phyloP scores from a whole-genome alignment of 2,797 vertebrate species.

The Eulemur mongoz region DNA sequence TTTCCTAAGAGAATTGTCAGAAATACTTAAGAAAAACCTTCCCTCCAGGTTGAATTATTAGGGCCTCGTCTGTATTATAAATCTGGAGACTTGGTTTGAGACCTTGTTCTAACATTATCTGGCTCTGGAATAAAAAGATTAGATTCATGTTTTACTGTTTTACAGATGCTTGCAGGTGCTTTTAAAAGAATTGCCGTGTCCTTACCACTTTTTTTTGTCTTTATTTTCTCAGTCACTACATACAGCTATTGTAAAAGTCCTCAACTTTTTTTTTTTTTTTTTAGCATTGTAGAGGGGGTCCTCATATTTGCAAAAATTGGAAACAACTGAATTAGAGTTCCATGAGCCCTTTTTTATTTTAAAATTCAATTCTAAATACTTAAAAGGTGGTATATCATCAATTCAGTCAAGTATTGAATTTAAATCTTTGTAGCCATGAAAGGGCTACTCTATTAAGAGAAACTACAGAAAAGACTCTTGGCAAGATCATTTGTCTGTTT shows the following conservation, averaged over 20 bases:
- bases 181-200: background rate
- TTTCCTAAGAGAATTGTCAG: background rate
- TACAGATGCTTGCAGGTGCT: background rate
- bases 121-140: background rate
- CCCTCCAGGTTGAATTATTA: background rate
- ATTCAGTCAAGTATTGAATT: constrained; percentile 37
- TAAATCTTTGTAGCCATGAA: constrained; percentile 49
- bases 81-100: constrained; percentile 6
- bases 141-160: constrained; percentile 8
- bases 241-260: background rate
- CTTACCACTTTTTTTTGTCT: background rate
- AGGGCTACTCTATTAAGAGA: constrained; percentile 53
- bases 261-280: background rate
- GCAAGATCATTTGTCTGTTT: constrained; percentile 81
- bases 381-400: constrained; percentile 25
- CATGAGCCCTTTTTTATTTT: constrained; percentile 20
- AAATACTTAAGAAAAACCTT: background rate
- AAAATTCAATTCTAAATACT: constrained; percentile 47
- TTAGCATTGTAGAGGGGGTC: background rate
- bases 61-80: background rate
- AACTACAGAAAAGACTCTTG: constrained; percentile 82
- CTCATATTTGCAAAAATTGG: background rate
- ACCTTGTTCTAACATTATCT: background rate
- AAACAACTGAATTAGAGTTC: background rate
- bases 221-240: background rate